These are phyloP conservation scores for Leucopsar rothschildi DNA, from an alignment of 2,113 vertebrate species.

Conservation along the genomic window DNA sequence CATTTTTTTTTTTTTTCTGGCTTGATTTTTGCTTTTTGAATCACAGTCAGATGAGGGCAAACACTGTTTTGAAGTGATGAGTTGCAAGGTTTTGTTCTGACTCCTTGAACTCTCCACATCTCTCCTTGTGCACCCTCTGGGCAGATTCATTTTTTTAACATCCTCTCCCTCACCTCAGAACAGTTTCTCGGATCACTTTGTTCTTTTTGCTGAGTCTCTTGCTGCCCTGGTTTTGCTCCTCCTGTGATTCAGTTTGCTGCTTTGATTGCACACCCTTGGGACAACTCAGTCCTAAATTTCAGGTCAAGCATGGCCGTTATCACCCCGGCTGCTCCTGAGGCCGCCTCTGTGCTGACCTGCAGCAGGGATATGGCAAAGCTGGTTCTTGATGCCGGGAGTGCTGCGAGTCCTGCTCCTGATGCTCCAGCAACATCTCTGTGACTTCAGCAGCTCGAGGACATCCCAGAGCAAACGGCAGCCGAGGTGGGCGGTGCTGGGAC, in stretches of 20 bases:
- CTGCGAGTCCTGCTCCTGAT: rapidly evolving
- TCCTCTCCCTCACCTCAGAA: neutral
- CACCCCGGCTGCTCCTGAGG: rapidly evolving
- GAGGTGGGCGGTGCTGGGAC: neutral
- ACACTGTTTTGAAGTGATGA: neutral
- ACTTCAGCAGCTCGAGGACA: neutral
- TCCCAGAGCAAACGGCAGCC: neutral
- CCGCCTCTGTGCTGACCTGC: neutral
- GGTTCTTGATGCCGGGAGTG: rapidly evolving
- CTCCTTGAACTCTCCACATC: neutral
- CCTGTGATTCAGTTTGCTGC: neutral
- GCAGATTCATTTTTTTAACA: neutral
- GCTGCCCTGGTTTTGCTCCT: neutral
- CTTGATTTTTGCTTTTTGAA: conserved; percentile 4
- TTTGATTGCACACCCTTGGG: neutral
- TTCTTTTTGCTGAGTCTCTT: neutral
- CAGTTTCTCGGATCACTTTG: neutral
- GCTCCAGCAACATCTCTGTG: neutral
- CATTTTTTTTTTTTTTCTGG: neutral
- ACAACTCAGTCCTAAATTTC: neutral
- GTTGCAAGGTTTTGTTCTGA: neutral
- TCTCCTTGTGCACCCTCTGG: rapidly evolving
- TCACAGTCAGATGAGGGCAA: neutral
- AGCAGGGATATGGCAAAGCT: neutral
- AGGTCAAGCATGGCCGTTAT: rapidly evolving